Evolutionary conservation across 1,140 invertebrate genomes (phyloP).

Genomic region (Bemisia tabaci): DNA sequence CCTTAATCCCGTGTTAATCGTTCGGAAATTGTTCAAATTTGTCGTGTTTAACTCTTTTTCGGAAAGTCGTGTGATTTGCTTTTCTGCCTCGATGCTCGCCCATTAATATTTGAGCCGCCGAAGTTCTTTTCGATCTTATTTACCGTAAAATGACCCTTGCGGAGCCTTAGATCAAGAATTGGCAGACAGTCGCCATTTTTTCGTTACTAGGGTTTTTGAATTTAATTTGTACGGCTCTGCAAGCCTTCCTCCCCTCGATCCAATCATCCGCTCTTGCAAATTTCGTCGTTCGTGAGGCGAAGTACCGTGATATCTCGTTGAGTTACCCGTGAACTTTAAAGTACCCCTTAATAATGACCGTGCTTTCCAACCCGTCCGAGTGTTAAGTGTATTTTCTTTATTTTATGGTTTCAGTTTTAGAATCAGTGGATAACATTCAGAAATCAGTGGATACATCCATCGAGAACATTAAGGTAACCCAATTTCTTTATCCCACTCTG

Average conservation of each 20-base stretch:
- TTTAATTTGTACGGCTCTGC: neutral
- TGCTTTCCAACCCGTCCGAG: too few species aligned
- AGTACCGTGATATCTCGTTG: too few species aligned
- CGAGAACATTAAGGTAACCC: neutral
- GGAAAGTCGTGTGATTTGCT: neutral
- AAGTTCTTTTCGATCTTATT: neutral
- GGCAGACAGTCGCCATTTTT: conserved; percentile 16
- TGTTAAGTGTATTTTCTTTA: neutral
- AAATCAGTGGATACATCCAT: neutral
- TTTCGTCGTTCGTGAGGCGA: neutral
- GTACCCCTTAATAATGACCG: too few species aligned
- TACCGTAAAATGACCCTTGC: neutral
- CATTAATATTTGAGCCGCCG: neutral
- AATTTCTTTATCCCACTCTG: too few species aligned
- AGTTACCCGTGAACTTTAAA: too few species aligned
- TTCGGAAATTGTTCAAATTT: neutral
- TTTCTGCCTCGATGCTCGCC: neutral
- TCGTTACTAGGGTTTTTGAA: conserved; percentile 4
- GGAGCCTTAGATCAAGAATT: conserved; percentile 10
- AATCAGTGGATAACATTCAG: neutral
- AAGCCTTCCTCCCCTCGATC: neutral
- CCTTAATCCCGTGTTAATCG: neutral
- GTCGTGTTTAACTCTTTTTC: neutral
- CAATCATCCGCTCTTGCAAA: neutral
- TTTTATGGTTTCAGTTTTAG: neutral